Evolutionary conservation across 2,888 invertebrate species (phyloP), one percentile per base, ranked within the genome.

Genomic region (Apamea monoglypha): DNA sequence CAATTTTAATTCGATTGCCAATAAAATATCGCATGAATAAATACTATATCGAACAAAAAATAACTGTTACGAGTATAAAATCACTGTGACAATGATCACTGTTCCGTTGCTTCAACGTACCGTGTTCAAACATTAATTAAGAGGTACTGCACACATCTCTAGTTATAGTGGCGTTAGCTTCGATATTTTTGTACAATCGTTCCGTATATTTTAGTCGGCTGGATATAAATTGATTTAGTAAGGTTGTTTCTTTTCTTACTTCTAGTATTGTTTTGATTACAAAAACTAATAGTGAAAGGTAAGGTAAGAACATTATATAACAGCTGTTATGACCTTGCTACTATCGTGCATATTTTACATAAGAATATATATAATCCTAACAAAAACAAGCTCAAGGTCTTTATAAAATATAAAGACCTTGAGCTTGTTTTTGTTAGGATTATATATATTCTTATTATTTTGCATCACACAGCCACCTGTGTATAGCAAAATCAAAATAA

Each of bases 41-140:
- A 76, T 75, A 76, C 59, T 68, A 61, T 16, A 50, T 63, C 50
- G 66, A 69, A 73, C 47, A 70, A 64, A 86, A 82, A 82, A 82
- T 74, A 63, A n/a, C 86, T 64, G 68, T 85, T 88, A 84, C 63
- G 74, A 81, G 56, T 74, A 74, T 76, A 76, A 82, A 84, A 84
- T 89, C 76, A 79, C 87, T 59, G 72, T 81, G 50, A 81, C 80
- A 70, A 79, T 78, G 74, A 76, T 74, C 74, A 72, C 59, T 73
- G 73, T 68, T 73, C 70, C 71, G 61, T 76, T 70, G 40, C 61
- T 53, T 18, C n/a, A 21, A 16, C 80, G 82, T 80, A 80, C 67
- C 69, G 67, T 86, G 80, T 78, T 82, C 87, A 87, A 89, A 87
- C 84, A 83, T 84, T 84, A 89, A 89, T 90, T 88, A 89, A 86